Conservation (phyloP, 2,888 invertebrate genomes). For the Lasioglossum pauxillum region DNA sequence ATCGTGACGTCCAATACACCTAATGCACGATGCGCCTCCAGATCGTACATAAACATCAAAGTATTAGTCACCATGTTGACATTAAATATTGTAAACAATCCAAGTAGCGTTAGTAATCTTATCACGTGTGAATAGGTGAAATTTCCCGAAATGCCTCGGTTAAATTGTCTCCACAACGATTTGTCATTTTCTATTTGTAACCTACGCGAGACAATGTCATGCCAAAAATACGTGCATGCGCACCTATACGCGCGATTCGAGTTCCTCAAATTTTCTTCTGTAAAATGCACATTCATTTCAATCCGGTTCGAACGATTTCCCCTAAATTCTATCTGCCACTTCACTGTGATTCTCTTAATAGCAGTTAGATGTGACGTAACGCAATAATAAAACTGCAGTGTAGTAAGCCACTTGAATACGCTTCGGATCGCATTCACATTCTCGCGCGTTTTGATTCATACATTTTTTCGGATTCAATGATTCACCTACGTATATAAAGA, state of each 20-base stretch:
- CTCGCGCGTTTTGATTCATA: not conserved
- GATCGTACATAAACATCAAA: not conserved
- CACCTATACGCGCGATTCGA: not conserved
- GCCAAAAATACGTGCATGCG: constrained; percentile 48
- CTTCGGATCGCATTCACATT: not conserved
- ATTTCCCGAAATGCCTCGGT: constrained; percentile 55
- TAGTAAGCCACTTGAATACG: not conserved
- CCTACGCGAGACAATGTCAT: constrained; percentile 48
- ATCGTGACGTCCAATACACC: not conserved
- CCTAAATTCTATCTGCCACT: not conserved
- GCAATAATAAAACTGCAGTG: not conserved
- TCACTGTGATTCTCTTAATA: not conserved
- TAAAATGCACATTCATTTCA: constrained; percentile 21
- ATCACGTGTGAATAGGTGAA: constrained; percentile 34
- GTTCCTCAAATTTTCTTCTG: constrained; percentile 30
- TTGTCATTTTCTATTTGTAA: constrained; percentile 15
- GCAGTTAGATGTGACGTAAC: not conserved
- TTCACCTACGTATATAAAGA: not conserved
- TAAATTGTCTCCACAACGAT: constrained; percentile 40
- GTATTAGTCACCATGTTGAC: not conserved
- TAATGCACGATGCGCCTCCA: not conserved
- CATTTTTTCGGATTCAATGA: not conserved
- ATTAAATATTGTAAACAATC: not conserved
- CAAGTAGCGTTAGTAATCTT: constrained; percentile 38
- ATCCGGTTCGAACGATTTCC: constrained; percentile 10